These are phyloP conservation scores for Perca schrenkii DNA, from an alignment of 2,113 vertebrate genomes.

Conservation along the genomic window DNA sequence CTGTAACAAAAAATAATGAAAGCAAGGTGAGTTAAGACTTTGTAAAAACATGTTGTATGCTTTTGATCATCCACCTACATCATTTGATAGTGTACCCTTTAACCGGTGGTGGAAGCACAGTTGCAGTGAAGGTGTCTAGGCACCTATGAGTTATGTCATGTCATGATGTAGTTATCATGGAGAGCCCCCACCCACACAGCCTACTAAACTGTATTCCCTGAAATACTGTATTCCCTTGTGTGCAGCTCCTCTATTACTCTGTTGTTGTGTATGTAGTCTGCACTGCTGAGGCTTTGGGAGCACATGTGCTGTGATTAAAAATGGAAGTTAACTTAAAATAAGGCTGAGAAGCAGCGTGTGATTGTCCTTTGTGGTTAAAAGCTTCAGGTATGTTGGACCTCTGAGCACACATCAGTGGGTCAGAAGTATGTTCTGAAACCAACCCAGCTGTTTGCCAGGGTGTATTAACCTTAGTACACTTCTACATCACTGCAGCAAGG, in stretches of 20 bases:
- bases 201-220: neutral
- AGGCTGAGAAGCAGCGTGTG: neutral
- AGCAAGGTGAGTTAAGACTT: neutral
- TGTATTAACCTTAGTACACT: no score
- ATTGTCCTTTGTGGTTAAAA: neutral
- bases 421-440: no score
- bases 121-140: neutral
- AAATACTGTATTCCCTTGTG: neutral
- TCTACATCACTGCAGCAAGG: no score
- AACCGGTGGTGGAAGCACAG: neutral
- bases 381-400: neutral
- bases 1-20: neutral
- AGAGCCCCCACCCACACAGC: neutral
- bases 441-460: no score
- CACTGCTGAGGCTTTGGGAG: no score
- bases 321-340: neutral
- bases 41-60: neutral
- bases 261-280: neutral
- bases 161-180: neutral
- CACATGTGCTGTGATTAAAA: neutral
- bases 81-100: neutral
- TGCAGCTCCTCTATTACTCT: neutral
- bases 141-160: neutral
- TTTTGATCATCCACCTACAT: neutral
- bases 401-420: neutral